These are phyloP conservation scores for Telmatherina bonti DNA, from an alignment of 2,797 vertebrate species.

Conservation along the genomic window DNA sequence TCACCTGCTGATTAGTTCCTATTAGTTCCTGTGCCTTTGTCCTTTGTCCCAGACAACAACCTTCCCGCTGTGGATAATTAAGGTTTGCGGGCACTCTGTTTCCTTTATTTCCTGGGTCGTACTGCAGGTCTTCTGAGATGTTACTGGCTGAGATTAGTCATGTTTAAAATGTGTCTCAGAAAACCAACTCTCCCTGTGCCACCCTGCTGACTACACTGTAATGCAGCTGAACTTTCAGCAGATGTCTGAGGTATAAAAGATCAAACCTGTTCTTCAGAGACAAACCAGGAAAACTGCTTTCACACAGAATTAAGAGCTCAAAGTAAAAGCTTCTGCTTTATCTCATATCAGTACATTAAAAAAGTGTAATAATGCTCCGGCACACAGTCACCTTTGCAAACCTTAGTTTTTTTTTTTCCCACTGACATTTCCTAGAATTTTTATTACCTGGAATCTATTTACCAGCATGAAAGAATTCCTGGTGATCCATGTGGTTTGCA, in stretches of 20 bases:
- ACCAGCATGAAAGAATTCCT: too few relatives aligned
- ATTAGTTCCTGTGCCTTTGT: conserved; percentile 59
- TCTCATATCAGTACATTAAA: not conserved
- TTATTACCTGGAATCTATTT: too few relatives aligned
- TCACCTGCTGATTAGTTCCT: conserved; percentile 67
- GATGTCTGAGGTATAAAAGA: conserved; percentile 22
- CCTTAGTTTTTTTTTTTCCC: too few relatives aligned
- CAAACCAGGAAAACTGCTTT: not conserved
- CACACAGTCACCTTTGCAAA: too few relatives aligned
- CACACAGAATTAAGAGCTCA: not conserved
- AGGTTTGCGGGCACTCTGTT: conserved; percentile 47
- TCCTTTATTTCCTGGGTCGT: conserved; percentile 14
- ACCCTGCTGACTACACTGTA: conserved; percentile 11
- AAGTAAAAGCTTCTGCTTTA: not conserved
- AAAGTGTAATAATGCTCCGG: not conserved
- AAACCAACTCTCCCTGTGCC: conserved; percentile 13
- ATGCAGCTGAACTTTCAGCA: conserved; percentile 25
- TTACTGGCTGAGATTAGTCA: conserved; percentile 40
- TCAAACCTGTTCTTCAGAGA: conserved; percentile 9
- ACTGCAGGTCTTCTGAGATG: conserved; percentile 3
- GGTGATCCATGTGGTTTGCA: too few relatives aligned
- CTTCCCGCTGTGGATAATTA: conserved; percentile 66
- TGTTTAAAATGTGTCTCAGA: conserved; percentile 20
- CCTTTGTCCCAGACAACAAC: conserved; percentile 58
- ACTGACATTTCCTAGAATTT: too few relatives aligned